These are phyloP conservation scores for Aelia acuminata DNA, from an alignment of 2,888 invertebrate genomes.

Conservation along the genomic window DNA sequence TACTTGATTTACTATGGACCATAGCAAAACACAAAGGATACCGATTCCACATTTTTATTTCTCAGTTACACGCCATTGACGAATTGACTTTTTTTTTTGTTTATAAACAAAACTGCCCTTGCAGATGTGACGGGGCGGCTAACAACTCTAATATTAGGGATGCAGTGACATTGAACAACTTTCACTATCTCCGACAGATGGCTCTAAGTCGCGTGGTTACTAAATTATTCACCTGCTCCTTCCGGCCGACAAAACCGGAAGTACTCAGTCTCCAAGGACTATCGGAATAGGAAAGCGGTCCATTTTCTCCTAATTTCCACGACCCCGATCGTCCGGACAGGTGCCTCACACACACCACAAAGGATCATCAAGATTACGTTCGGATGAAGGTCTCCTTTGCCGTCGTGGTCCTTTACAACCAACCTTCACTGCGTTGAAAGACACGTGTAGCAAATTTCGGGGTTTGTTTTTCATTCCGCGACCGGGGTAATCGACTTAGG, in stretches of 20 bases:
- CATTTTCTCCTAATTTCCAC: slow-evolving; percentile 16
- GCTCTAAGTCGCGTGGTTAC: background rate
- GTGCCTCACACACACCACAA: background rate
- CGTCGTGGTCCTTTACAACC: background rate
- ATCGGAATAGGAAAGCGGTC: background rate
- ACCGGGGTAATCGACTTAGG: background rate
- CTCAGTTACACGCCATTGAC: background rate
- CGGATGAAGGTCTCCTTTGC: background rate
- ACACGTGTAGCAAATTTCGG: background rate
- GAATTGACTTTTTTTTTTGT: background rate
- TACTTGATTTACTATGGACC: no score
- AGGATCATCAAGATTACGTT: background rate
- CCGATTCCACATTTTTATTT: background rate
- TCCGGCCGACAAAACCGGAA: background rate
- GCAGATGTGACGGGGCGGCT: background rate
- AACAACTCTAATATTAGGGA: background rate
- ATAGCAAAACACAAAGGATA: background rate
- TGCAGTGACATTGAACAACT: background rate
- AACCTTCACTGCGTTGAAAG: background rate
- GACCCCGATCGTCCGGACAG: background rate
- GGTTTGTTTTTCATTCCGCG: background rate
- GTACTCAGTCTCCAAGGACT: background rate
- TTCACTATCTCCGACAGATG: background rate
- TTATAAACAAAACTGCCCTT: background rate
- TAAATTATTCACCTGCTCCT: background rate